phyloP scores from a whole-genome alignment of 2,888 invertebrate genomes.

The Leptopterna dolabrata region DNA sequence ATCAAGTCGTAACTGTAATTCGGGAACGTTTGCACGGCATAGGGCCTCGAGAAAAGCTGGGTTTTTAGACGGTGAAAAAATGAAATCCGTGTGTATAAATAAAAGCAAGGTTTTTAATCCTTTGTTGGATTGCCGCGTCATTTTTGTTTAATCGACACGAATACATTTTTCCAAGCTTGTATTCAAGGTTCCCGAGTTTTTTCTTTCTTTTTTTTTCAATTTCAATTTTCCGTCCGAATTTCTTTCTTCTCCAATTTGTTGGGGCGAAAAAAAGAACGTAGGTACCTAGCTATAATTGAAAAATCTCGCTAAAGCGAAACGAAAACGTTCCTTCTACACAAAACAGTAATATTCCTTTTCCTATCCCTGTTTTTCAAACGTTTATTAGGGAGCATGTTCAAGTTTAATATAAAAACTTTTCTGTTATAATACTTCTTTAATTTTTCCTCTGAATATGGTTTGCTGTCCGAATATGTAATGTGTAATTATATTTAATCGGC shows the following conservation, averaged over 20 bases:
- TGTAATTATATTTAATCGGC: no score
- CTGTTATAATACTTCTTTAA: no score
- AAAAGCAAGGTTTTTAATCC: neutral
- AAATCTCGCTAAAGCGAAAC: neutral
- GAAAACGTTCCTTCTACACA: neutral
- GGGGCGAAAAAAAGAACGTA: neutral
- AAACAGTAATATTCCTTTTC: no score
- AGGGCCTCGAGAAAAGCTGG: neutral
- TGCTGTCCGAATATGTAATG: no score
- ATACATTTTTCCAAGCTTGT: neutral
- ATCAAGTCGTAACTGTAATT: constrained; percentile 23
- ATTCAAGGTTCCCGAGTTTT: neutral
- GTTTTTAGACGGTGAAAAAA: constrained; percentile 1
- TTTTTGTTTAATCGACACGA: neutral
- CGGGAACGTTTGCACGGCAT: neutral
- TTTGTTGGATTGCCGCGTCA: neutral
- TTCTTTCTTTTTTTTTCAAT: neutral
- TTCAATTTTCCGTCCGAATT: neutral
- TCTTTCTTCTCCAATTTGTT: neutral
- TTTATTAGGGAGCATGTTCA: no score
- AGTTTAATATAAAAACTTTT: no score
- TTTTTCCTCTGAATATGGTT: no score
- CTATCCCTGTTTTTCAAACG: no score
- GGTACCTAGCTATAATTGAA: no score
- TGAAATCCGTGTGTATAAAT: constrained; percentile 18